Evolutionary conservation across 2,113 vertebrate species (phyloP).

Genomic region (Larimichthys polyactis): DNA sequence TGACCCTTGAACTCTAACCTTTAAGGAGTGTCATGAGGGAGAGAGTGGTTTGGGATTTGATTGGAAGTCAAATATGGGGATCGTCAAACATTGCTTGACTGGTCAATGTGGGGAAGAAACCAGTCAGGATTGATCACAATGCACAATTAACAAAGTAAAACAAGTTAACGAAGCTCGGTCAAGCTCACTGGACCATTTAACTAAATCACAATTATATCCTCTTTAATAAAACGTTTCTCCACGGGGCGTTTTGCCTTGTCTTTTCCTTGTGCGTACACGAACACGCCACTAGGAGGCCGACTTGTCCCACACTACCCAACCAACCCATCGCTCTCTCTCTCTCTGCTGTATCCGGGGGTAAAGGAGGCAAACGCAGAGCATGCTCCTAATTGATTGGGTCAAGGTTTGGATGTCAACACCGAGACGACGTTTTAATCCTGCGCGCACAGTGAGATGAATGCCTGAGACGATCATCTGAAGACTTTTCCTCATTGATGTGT

Average conservation of each 20-base stretch:
- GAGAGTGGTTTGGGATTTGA: slow-evolving; percentile 53
- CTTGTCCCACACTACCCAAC: slow-evolving; percentile 65
- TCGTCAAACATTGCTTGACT: slow-evolving; percentile 42
- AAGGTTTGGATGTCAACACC: slow-evolving; percentile 67
- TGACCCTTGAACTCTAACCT: slow-evolving; percentile 81
- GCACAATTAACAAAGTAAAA: not conserved
- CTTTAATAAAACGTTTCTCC: not conserved
- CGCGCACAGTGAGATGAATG: slow-evolving; percentile 46
- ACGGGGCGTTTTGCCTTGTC: not conserved
- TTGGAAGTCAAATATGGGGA: slow-evolving; percentile 58
- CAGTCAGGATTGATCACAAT: not conserved
- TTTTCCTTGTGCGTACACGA: slow-evolving; percentile 32
- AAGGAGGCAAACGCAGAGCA: slow-evolving; percentile 30
- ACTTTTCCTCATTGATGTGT: slow-evolving; percentile 51
- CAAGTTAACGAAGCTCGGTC: not conserved
- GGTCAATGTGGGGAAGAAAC: slow-evolving; percentile 8
- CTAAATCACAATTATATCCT: not conserved
- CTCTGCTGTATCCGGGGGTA: slow-evolving; percentile 37
- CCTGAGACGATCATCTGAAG: slow-evolving; percentile 46
- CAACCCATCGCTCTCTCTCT: not conserved
- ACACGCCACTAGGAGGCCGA: slow-evolving; percentile 76
- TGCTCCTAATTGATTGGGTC: slow-evolving; percentile 63
- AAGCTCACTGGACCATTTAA: not conserved
- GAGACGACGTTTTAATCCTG: slow-evolving; percentile 68
- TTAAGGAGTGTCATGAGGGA: slow-evolving; percentile 69